phyloP scores from a whole-genome alignment of 1,140 invertebrate species.

The Lordiphosa clarofinis region DNA sequence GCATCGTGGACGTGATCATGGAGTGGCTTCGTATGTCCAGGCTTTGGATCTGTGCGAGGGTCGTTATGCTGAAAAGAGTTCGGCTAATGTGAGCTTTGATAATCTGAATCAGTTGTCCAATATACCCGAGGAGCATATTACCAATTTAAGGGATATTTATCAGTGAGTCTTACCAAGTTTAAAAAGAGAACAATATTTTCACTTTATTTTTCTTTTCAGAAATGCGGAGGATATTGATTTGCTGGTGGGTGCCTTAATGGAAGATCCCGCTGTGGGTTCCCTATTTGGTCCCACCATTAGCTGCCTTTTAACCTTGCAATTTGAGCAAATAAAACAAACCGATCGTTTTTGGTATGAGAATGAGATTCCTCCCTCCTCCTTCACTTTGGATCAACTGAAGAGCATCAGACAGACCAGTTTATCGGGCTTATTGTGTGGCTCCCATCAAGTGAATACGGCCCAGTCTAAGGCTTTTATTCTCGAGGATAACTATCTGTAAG shows the following conservation, averaged over 20 bases:
- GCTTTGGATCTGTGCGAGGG: slow-evolving; percentile 83
- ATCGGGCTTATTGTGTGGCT: slow-evolving; percentile 79
- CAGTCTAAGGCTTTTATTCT: slow-evolving; percentile 93
- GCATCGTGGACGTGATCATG: slow-evolving; percentile 93
- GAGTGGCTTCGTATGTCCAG: slow-evolving; percentile 90
- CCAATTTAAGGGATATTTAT: slow-evolving; percentile 71
- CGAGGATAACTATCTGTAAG: slow-evolving; percentile 92
- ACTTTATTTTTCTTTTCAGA: slow-evolving; percentile 71
- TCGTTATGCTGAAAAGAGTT: slow-evolving; percentile 79
- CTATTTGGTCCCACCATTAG: slow-evolving; percentile 92
- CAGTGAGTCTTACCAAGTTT: slow-evolving; percentile 43
- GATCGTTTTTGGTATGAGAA: slow-evolving; percentile 98
- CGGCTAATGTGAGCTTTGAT: slow-evolving; percentile 64
- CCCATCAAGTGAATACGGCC: slow-evolving; percentile 81
- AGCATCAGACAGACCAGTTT: slow-evolving; percentile 80
- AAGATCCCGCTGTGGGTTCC: slow-evolving; percentile 88
- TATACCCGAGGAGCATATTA: slow-evolving; percentile 73
- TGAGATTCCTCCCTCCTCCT: slow-evolving; percentile 93
- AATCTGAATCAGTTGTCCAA: slow-evolving; percentile 45
- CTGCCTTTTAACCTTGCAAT: slow-evolving; percentile 91
- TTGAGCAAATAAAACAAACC: slow-evolving; percentile 88
- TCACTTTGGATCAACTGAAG: slow-evolving; percentile 89
- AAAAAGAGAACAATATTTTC: not conserved
- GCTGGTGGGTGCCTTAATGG: slow-evolving; percentile 90
- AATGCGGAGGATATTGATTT: slow-evolving; percentile 92